A percentile compares a stretch with the other conserved stretches of the same genome.
These are phyloP conservation scores for Terebella lapidaria DNA, from an alignment of 2,888 invertebrate genomes.

Conservation along the genomic window DNA sequence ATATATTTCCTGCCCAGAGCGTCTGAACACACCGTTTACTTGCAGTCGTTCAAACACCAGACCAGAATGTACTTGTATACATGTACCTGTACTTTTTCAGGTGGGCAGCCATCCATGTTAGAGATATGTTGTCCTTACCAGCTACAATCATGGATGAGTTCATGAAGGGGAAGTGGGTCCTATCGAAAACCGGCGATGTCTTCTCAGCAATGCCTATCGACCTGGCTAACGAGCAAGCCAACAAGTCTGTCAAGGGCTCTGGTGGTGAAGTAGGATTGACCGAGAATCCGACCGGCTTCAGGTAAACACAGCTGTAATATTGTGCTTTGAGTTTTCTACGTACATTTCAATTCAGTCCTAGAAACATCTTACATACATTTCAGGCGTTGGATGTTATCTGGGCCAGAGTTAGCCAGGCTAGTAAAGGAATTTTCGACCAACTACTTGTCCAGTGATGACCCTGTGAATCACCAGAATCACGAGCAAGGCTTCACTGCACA, in stretches of 20 bases:
- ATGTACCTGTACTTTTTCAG: too few relatives aligned
- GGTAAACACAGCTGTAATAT: too few relatives aligned
- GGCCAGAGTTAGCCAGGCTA: conserved; percentile 20
- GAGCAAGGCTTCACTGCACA: not conserved
- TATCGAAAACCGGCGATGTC: conserved; percentile 20
- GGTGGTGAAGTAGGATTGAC: conserved; percentile 28
- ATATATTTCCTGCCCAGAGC: too few relatives aligned
- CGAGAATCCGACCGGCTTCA: conserved; percentile 26
- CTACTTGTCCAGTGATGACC: not conserved
- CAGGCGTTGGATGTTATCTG: conserved; percentile 28
- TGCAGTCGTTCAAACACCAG: too few relatives aligned
- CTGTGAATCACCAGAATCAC: not conserved
- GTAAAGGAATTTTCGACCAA: not conserved
- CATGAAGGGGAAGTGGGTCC: conserved; percentile 24
- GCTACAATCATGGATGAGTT: conserved; percentile 18
- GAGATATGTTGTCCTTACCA: conserved; percentile 24
- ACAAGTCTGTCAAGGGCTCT: conserved; percentile 28
- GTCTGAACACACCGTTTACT: too few relatives aligned
- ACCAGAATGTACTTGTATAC: too few relatives aligned
- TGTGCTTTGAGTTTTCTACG: too few relatives aligned
- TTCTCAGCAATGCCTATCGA: conserved; percentile 11
- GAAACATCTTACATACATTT: too few relatives aligned
- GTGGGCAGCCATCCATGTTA: conserved; percentile 29
- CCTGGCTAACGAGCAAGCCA: conserved; percentile 23
- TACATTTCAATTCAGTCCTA: too few relatives aligned